Conservation (phyloP, 2,888 invertebrate genomes). For the Ametastegia equiseti region DNA sequence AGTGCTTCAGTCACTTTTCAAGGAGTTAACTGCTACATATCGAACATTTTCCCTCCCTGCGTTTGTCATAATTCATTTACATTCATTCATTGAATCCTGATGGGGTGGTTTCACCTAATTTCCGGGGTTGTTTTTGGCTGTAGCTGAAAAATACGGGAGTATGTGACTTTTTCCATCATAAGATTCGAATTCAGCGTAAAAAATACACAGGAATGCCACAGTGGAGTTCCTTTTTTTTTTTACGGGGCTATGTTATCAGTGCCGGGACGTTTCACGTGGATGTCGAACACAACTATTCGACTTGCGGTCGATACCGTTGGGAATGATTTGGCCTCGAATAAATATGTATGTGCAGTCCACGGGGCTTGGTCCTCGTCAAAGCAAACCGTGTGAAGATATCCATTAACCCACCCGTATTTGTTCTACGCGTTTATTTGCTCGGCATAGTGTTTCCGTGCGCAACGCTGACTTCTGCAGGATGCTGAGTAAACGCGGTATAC, state of each 20-base stretch:
- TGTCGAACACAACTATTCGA: neutral
- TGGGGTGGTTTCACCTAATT: too few species aligned
- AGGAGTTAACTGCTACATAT: too few species aligned
- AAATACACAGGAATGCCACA: too few species aligned
- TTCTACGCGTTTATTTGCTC: slow-evolving; percentile 25
- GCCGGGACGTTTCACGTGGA: neutral
- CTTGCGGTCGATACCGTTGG: neutral
- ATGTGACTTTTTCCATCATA: too few species aligned
- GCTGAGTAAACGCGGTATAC: slow-evolving; percentile 13
- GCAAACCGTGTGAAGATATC: slow-evolving; percentile 28
- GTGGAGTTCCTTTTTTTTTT: too few species aligned
- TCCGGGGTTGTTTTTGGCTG: too few species aligned
- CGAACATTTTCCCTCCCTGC: too few species aligned
- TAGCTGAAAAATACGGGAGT: too few species aligned
- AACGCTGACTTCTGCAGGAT: slow-evolving; percentile 9
- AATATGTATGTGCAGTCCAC: neutral
- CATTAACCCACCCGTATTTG: slow-evolving; percentile 29
- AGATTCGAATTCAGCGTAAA: too few species aligned
- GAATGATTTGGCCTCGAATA: neutral
- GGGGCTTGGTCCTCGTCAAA: slow-evolving; percentile 19
- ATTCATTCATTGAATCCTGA: too few species aligned
- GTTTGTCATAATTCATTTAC: too few species aligned
- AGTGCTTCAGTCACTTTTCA: too few species aligned
- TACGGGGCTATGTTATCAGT: slow-evolving; percentile 9
- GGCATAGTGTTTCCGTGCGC: slow-evolving; percentile 9